A percentile compares a stretch with the other conserved stretches of the same genome.
Evolutionary conservation across 2,797 vertebrate genomes (phyloP).

Genomic region (Gila robusta): DNA sequence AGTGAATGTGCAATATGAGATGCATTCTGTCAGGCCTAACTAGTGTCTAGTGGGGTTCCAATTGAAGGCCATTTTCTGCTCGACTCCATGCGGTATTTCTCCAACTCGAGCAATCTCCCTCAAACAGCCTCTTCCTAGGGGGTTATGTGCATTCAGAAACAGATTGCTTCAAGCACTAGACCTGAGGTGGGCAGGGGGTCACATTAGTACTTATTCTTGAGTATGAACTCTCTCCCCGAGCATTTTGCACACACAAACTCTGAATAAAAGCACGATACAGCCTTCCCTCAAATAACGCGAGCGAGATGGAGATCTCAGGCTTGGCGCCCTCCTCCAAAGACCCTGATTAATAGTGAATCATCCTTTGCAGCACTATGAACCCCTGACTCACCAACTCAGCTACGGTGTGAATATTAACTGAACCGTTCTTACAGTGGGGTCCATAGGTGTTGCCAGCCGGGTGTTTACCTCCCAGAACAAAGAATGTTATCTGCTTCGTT

Average conservation of each 20-base stretch:
- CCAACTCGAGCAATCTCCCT: conserved; percentile 33
- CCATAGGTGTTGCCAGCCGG: conserved; percentile 10
- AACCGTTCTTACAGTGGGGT: not conserved
- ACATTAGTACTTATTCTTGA: conserved; percentile 29
- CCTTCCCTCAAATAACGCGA: not conserved
- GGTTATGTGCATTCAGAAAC: conserved; percentile 27
- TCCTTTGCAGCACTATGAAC: not conserved
- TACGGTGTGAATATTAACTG: conserved; percentile 17
- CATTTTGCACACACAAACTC: conserved; percentile 38
- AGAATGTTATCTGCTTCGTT: conserved; percentile 37
- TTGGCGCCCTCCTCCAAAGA: conserved; percentile 16
- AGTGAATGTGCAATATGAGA: conserved; percentile 36
- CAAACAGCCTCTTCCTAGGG: conserved; percentile 36
- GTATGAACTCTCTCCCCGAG: conserved; percentile 34
- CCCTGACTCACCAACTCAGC: not conserved
- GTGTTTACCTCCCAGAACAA: conserved; percentile 48
- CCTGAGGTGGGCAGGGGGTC: conserved; percentile 38
- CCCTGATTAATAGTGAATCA: conserved; percentile 37
- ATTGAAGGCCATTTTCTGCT: conserved; percentile 54
- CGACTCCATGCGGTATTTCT: conserved; percentile 33
- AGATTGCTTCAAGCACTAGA: conserved; percentile 30
- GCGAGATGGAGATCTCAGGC: conserved; percentile 29
- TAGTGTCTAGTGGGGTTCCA: conserved; percentile 35
- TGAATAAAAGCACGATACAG: conserved; percentile 4
- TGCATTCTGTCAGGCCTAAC: conserved; percentile 39